Conservation (phyloP, 2,797 vertebrate genomes). For the Acanthurus lineatus region DNA sequence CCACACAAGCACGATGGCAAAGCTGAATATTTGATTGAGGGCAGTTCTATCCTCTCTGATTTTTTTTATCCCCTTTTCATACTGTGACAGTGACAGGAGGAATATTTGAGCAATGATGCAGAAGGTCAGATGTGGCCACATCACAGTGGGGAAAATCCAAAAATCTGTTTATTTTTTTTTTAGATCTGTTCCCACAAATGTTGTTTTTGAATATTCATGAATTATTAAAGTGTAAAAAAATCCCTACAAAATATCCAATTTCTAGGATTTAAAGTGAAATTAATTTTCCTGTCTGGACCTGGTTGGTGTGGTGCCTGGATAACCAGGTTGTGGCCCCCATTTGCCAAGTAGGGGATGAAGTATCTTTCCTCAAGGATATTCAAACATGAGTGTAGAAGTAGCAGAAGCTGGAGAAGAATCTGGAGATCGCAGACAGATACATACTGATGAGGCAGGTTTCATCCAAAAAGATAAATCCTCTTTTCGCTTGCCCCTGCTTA, state of each 20-base stretch:
- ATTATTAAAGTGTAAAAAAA: conserved; percentile 14
- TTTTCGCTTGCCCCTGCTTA: not conserved
- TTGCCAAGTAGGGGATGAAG: not conserved
- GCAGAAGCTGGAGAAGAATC: no score
- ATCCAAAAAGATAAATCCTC: conserved; percentile 19
- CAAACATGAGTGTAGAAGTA: not conserved
- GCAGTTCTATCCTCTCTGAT: conserved; percentile 35
- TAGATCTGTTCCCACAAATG: conserved; percentile 7
- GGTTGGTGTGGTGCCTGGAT: not conserved
- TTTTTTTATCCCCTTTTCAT: conserved; percentile 6
- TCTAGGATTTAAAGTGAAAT: conserved; percentile 2
- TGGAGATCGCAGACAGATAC: not conserved
- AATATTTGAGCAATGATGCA: conserved; percentile 4
- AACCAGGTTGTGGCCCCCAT: conserved; percentile 17
- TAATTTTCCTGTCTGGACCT: not conserved
- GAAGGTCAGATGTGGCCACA: not conserved
- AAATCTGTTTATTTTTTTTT: not conserved
- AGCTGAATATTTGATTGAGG: conserved; percentile 70
- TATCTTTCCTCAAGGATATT: conserved; percentile 14
- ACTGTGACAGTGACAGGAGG: conserved; percentile 1
- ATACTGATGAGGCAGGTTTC: conserved; percentile 24
- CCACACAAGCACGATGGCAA: conserved; percentile 45
- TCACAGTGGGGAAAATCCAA: conserved; percentile 11
- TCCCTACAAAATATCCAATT: conserved; percentile 16
- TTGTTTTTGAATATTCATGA: conserved; percentile 25